Conservation (phyloP, 2,113 vertebrate genomes). For the Pavo muticus region DNA sequence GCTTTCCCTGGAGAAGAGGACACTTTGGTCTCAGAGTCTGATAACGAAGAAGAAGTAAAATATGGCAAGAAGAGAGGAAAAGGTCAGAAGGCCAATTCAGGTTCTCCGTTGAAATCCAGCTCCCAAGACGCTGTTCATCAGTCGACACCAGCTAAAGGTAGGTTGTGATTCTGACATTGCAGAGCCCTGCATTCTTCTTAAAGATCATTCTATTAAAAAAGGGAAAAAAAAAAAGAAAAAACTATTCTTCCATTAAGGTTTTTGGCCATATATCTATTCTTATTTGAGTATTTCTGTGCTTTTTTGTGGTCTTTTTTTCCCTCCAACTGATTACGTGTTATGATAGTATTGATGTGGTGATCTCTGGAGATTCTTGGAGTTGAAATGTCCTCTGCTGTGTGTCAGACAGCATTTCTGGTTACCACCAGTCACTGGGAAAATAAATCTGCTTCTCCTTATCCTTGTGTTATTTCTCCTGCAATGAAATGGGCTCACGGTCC, state of each 20-base stretch:
- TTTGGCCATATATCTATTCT: background rate
- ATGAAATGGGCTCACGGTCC: background rate
- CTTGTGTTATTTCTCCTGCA: background rate
- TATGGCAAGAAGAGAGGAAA: slow-evolving; percentile 48
- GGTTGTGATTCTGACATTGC: background rate
- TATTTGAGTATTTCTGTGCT: background rate
- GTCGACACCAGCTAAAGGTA: slow-evolving; percentile 73
- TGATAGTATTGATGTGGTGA: background rate
- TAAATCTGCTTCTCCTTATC: background rate
- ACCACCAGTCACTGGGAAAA: background rate
- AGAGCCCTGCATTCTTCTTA: background rate
- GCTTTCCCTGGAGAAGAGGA: slow-evolving; percentile 46
- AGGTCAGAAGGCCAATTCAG: background rate
- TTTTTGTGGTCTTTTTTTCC: background rate
- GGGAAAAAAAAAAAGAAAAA: background rate
- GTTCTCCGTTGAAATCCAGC: background rate
- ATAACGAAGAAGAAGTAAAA: slow-evolving; percentile 54
- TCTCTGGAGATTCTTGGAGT: background rate
- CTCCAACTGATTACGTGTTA: background rate
- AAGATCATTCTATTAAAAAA: background rate
- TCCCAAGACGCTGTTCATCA: slow-evolving; percentile 17
- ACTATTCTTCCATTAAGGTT: background rate
- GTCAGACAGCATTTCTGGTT: background rate
- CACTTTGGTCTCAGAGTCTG: slow-evolving; percentile 57
- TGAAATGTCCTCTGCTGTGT: background rate